Base-by-base conservation (phyloP, 2,797 vertebrate genomes). In the Bryconaethiops microstoma region DNA sequence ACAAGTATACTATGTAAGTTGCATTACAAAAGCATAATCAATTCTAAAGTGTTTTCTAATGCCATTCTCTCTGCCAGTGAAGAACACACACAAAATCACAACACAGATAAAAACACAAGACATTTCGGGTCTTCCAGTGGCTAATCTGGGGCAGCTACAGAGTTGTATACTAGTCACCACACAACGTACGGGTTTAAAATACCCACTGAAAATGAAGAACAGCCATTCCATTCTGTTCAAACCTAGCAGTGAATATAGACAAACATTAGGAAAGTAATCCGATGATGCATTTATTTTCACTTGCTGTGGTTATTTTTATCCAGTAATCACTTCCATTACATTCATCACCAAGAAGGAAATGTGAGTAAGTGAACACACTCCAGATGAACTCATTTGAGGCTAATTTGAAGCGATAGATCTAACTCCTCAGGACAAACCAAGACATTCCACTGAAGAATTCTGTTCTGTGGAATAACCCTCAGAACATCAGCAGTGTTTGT, bases 201-300 rank as follows among this genome's bases (percentile, higher is more conserved):
- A 80, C 74, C 81, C 63, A 82, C 68, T 64, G 74, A 70, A 73
- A 21, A 80, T 63, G 75, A 57, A 74, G 69, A 82, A 59, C 54
- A 85, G 84, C 79, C 39, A 70, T 35, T 64, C 45, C 65, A 40
- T 39, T 16, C 73, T 75, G 57, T 40, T 70, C 64, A 75, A 70
- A 42, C 71, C 81, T 81, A 25, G 54, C 55, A 77, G 77, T 50
- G 17, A 54, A 78, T 21, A 76, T 59, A 65, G 16, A 79, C 57
- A 70, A 50, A 39, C 40, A 13, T 82, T 68, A 82, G 40, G 9
- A 40, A 9, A 40, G 35, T 23, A 29, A 62, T 1, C 6, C 14
- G 23, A 6, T 13, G 19, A 55, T 55, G 16, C 16, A 55, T 55
- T 5, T 54, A 54, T 54, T 54, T 54, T 1, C 12, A 55, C 16